These are phyloP conservation scores for Cylindroiulus punctatus DNA, from an alignment of 2,888 invertebrate species.

Conservation along the genomic window DNA sequence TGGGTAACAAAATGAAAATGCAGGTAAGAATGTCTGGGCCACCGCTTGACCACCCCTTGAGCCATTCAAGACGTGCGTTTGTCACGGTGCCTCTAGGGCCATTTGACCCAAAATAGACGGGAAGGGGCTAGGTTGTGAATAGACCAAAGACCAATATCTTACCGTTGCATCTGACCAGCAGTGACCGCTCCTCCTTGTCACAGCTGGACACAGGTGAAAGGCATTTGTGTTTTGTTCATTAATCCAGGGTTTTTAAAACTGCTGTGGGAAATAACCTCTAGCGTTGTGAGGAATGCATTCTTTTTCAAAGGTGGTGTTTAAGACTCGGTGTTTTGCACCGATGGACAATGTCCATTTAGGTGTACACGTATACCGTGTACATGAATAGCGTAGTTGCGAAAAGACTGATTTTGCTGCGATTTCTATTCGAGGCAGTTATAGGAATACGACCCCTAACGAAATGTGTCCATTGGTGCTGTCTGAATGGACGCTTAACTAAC, in stretches of 20 bases:
- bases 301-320: neutral
- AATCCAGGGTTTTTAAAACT: neutral
- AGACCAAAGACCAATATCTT: slow-evolving; percentile 10
- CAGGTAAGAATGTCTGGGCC: neutral
- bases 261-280: neutral
- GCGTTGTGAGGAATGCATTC: neutral
- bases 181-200: neutral
- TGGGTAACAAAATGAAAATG: neutral
- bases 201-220: slow-evolving; percentile 18
- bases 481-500: too few species aligned
- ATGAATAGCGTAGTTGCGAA: too few species aligned
- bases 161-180: slow-evolving; percentile 5
- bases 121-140: neutral
- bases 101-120: neutral
- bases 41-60: slow-evolving; percentile 1
- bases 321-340: neutral
- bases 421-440: neutral
- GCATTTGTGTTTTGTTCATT: slow-evolving; percentile 1
- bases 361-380: too few species aligned
- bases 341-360: neutral
- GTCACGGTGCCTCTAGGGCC: neutral
- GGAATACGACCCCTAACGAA: neutral
- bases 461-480: too few species aligned
- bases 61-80: neutral
- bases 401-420: neutral